Evolutionary conservation across 2,888 invertebrate species (phyloP).

Genomic region (Sipha maydis): DNA sequence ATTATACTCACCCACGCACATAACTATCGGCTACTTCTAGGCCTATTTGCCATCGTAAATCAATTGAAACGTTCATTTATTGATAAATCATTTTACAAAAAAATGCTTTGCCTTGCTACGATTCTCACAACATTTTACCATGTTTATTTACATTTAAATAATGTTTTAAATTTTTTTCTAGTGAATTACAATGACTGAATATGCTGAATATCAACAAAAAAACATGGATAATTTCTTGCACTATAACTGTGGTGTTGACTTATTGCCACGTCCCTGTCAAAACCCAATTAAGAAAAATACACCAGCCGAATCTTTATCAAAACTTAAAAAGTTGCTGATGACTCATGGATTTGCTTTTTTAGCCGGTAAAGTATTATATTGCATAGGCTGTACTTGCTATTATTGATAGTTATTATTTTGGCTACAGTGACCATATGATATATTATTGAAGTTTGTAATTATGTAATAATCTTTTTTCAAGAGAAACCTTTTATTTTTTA

Average conservation of each 20-base stretch:
- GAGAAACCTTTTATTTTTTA: too few relatives aligned
- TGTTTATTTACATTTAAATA: not conserved
- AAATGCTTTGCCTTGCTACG: not conserved
- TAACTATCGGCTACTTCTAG: too few relatives aligned
- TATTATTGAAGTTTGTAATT: too few relatives aligned
- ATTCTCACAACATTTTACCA: not conserved
- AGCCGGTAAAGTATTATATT: conserved; percentile 35
- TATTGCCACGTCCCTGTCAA: not conserved
- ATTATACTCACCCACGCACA: too few relatives aligned
- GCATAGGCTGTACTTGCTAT: not conserved
- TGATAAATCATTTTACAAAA: not conserved
- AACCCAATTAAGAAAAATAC: conserved; percentile 25
- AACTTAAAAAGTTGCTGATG: conserved; percentile 36
- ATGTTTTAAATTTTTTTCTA: not conserved
- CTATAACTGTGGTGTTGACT: conserved; percentile 27
- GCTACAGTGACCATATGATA: too few relatives aligned
- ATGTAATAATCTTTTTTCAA: too few relatives aligned
- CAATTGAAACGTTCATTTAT: not conserved
- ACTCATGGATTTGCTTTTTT: conserved; percentile 42
- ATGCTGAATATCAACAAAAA: conserved; percentile 43
- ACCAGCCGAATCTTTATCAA: conserved; percentile 30
- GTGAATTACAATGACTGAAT: conserved; percentile 38
- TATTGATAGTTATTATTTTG: too few relatives aligned
- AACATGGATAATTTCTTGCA: conserved; percentile 6
- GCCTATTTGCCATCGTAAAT: not conserved